These are phyloP conservation scores for Ailuropoda melanoleuca DNA, from an alignment of 2,113 vertebrate species.

Conservation along the genomic window DNA sequence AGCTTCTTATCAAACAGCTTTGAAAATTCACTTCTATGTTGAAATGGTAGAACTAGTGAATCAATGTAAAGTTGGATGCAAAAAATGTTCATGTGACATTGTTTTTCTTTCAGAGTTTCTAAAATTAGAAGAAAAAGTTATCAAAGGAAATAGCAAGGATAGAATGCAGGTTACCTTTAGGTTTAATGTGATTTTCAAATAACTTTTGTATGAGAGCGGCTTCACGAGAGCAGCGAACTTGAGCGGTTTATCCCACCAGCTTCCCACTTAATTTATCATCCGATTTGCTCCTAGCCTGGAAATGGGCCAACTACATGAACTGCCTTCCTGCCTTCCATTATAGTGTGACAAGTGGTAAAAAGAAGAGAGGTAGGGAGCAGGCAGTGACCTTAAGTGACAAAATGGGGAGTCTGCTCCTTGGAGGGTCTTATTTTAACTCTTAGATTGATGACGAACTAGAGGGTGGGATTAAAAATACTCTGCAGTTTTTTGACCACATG, in stretches of 20 bases:
- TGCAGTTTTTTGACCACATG: neutral
- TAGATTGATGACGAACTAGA: conserved; percentile 3
- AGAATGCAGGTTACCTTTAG: conserved; percentile 33
- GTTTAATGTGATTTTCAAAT: conserved; percentile 29
- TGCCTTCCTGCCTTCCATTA: conserved; percentile 28
- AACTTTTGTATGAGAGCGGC: neutral
- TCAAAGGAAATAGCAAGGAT: conserved; percentile 10
- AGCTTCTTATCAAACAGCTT: neutral
- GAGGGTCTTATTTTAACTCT: conserved; percentile 45
- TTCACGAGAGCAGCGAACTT: neutral
- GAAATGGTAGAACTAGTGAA: neutral
- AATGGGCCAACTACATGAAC: conserved; percentile 25
- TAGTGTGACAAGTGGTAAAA: conserved; percentile 29
- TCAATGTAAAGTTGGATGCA: neutral
- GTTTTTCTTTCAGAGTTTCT: conserved; percentile 27
- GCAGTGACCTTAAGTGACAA: conserved; percentile 34
- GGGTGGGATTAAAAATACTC: conserved; percentile 28
- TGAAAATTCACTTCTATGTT: neutral
- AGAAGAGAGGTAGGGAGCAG: conserved; percentile 37
- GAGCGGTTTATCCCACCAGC: neutral
- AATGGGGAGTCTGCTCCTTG: conserved; percentile 43
- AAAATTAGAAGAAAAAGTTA: conserved; percentile 11
- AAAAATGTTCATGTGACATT: neutral
- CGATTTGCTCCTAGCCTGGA: conserved; percentile 48
- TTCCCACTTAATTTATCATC: conserved; percentile 39